These are phyloP conservation scores for Dusona sp. DNA, from an alignment of 2,888 invertebrate species.

Conservation along the genomic window DNA sequence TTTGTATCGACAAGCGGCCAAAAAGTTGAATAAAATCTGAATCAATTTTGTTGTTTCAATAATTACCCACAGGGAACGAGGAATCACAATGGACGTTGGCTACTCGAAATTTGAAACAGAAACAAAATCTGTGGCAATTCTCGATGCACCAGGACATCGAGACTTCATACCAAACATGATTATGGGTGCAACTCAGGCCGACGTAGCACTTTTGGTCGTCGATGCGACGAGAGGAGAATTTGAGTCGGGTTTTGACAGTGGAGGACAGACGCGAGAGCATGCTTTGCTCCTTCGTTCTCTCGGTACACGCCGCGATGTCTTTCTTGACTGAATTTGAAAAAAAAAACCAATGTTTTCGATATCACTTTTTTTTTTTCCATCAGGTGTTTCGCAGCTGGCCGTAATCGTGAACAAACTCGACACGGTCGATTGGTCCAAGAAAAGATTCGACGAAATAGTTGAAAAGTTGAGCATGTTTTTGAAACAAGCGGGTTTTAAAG, in stretches of 20 bases:
- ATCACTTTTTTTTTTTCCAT: slow-evolving; percentile 81
- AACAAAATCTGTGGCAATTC: slow-evolving; percentile 91
- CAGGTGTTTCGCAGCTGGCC: slow-evolving; percentile 96
- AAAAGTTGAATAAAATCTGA: not conserved
- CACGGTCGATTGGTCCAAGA: slow-evolving; percentile 96
- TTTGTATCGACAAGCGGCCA: too few species aligned
- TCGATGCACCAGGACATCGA: slow-evolving; percentile 99
- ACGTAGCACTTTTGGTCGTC: slow-evolving; percentile 97
- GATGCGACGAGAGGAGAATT: slow-evolving; percentile 99
- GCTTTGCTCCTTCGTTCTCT: slow-evolving; percentile 94
- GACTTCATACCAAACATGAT: slow-evolving; percentile 99
- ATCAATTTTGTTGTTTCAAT: not conserved
- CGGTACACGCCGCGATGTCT: slow-evolving; percentile 84
- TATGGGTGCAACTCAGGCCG: slow-evolving; percentile 98
- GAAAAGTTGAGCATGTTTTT: slow-evolving; percentile 92
- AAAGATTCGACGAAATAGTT: slow-evolving; percentile 95
- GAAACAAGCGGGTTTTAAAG: slow-evolving; percentile 96
- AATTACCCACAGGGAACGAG: slow-evolving; percentile 88
- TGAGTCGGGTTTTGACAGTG: slow-evolving; percentile 99
- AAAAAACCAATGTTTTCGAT: not conserved
- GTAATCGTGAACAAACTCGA: slow-evolving; percentile 99
- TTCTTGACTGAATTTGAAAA: not conserved
- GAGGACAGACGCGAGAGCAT: slow-evolving; percentile 99
- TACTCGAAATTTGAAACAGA: slow-evolving; percentile 96
- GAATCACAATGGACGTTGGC: slow-evolving; percentile 99